Evolutionary conservation across 2,888 invertebrate species (phyloP), one percentile per base, ranked within the genome.

Genomic region (Drosophila melanosoma): DNA sequence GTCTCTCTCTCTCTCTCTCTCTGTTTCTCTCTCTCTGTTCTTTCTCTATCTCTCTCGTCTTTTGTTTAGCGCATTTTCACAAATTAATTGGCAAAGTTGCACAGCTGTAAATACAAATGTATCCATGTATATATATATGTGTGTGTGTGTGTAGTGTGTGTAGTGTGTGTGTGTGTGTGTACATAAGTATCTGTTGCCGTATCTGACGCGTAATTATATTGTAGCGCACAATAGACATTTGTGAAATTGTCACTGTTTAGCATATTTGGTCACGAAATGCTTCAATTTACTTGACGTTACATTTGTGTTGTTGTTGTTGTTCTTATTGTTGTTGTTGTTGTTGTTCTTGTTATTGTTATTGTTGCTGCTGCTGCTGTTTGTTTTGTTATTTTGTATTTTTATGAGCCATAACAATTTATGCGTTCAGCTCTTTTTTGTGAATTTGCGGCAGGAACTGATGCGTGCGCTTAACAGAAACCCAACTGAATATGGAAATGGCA

Each of bases 181-280:
- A 40, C 40, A 61, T 53, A 78, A 56, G 76, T 78, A 83, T 83
- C 64, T 82, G 66, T 53, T 65, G 64, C 65, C 42, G 66, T 69
- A 72, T 81, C 73, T 74, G 71, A 78, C 69, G 77, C 74, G 73
- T 84, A 84, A 84, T 84, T 84, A 84, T 85, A 89, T 83, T 75
- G 79, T 79, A 65, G 76, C 79, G 66, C 71, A 84, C 85, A 86
- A 86, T 86, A 83, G 90, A 81, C 86, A 89, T 87, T 91, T 87
- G 74, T 87, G 84, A 88, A 90, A 90, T 87, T 92, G 91, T 91
- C 90, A 91, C 90, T 92, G 78, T 87, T 91, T 91, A 92, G 88
- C 91, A 91, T 92, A 91, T 91, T 92, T 88, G 90, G 91, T 91
- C 91, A 91, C 91, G 91, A 91, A 84, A 91, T 65, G 80, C 70